Percentiles rank a stretch among this genome's conserved stretches.
These are phyloP conservation scores for Pygoscelis adeliae DNA, from an alignment of 2,113 vertebrate genomes.

Conservation along the genomic window DNA sequence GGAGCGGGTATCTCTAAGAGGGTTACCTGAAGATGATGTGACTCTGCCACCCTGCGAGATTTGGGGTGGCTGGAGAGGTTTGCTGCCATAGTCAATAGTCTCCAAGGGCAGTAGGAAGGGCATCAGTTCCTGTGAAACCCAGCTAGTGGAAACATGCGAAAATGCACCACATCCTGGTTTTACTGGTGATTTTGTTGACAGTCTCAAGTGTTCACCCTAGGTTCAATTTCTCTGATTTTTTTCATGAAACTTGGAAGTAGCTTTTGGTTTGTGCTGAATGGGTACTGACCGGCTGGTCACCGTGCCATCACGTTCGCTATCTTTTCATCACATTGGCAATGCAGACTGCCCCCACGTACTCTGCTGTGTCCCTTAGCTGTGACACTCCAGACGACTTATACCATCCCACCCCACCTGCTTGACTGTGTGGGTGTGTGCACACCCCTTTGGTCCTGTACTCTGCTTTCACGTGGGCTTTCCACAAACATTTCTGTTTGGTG, in stretches of 20 bases:
- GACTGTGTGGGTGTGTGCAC: rapidly evolving
- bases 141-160: not conserved
- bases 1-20: not conserved
- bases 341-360: not conserved
- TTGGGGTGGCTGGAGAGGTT: not conserved
- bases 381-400: not conserved
- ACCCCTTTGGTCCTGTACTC: not conserved
- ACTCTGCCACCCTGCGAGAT: not conserved
- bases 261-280: not conserved
- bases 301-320: rapidly evolving
- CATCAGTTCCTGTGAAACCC: not conserved
- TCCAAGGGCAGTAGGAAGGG: not conserved
- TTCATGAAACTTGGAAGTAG: not conserved
- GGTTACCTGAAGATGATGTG: not conserved
- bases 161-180: not conserved
- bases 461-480: not conserved
- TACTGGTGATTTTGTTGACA: not conserved
- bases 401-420: not conserved
- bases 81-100: not conserved
- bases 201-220: not conserved
- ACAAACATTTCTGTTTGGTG: not conserved
- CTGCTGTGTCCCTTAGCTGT: not conserved
- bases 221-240: not conserved
- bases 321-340: not conserved
- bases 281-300: not conserved